These are phyloP conservation scores for Remorina albescens DNA, from an alignment of 2,797 vertebrate genomes.

Conservation along the genomic window DNA sequence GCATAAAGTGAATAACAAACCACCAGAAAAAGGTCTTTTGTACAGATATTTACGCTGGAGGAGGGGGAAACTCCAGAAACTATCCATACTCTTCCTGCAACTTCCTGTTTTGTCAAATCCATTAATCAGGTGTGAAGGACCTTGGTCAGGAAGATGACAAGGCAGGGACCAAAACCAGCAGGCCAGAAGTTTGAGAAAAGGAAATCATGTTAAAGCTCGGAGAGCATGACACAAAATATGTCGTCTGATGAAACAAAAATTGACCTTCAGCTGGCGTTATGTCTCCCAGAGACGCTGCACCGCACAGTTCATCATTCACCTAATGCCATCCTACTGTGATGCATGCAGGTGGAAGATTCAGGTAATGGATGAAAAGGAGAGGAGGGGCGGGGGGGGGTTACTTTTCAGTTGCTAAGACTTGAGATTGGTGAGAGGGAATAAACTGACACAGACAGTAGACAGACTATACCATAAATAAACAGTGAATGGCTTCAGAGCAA, in stretches of 20 bases:
- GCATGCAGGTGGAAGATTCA: constrained; percentile 58
- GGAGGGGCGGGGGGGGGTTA: not conserved
- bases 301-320: constrained; percentile 60
- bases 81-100: constrained; percentile 11
- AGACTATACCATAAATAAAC: constrained; percentile 8
- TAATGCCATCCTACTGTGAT: constrained; percentile 47
- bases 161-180: constrained; percentile 20
- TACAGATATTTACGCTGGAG: not conserved
- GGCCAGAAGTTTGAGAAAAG: constrained; percentile 20
- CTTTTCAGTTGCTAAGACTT: not conserved
- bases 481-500: not conserved
- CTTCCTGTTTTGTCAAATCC: constrained; percentile 21
- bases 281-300: constrained; percentile 35
- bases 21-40: not conserved
- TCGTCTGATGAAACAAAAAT: constrained; percentile 54
- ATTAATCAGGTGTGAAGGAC: constrained; percentile 53
- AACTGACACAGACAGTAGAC: constrained; percentile 19
- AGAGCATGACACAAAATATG: constrained; percentile 57
- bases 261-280: constrained; percentile 64
- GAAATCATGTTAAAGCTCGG: constrained; percentile 34
- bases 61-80: not conserved
- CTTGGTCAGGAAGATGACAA: constrained; percentile 21
- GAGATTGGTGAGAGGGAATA: constrained; percentile 2
- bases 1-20: not conserved
- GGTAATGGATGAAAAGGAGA: not conserved